phyloP scores from a whole-genome alignment of 2,797 vertebrate species.

The Acestrorhynchus altus region DNA sequence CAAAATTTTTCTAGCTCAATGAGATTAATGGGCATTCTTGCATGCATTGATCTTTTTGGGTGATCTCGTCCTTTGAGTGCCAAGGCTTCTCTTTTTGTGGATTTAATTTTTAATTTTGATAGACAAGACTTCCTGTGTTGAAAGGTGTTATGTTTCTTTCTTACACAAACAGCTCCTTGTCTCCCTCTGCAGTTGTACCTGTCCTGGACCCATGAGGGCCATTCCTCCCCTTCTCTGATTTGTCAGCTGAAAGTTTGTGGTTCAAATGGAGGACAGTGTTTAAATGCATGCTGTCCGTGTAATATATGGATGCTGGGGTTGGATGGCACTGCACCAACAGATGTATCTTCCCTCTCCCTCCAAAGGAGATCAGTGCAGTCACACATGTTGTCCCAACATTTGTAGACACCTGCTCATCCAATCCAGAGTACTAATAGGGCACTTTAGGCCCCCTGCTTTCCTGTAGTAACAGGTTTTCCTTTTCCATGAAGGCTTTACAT shows the following conservation, averaged over 20 bases:
- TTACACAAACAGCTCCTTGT: conserved; percentile 68
- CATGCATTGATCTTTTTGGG: too few relatives aligned
- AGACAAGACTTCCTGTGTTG: conserved; percentile 71
- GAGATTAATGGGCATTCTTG: too few relatives aligned
- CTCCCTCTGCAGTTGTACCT: conserved; percentile 70
- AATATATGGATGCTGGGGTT: conserved; percentile 62
- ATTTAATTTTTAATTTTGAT: conserved; percentile 76
- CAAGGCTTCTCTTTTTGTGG: conserved; percentile 59
- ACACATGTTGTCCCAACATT: neutral
- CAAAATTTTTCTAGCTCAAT: too few relatives aligned
- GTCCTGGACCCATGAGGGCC: conserved; percentile 71
- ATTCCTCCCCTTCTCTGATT: conserved; percentile 72
- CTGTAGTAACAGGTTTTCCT: neutral
- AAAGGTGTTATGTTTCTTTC: conserved; percentile 72
- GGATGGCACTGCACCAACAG: conserved; percentile 23
- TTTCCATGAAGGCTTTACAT: neutral
- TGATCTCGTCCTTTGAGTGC: too few relatives aligned
- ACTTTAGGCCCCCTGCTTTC: neutral
- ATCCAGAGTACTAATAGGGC: too few relatives aligned
- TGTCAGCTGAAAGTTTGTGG: conserved; percentile 70
- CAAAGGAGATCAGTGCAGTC: too few relatives aligned
- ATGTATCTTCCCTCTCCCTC: too few relatives aligned
- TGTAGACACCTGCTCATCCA: too few relatives aligned
- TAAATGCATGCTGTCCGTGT: conserved; percentile 73
- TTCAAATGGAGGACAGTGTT: conserved; percentile 80